phyloP scores from a whole-genome alignment of 1,140 invertebrate genomes.

The Drosophila nannoptera region DNA sequence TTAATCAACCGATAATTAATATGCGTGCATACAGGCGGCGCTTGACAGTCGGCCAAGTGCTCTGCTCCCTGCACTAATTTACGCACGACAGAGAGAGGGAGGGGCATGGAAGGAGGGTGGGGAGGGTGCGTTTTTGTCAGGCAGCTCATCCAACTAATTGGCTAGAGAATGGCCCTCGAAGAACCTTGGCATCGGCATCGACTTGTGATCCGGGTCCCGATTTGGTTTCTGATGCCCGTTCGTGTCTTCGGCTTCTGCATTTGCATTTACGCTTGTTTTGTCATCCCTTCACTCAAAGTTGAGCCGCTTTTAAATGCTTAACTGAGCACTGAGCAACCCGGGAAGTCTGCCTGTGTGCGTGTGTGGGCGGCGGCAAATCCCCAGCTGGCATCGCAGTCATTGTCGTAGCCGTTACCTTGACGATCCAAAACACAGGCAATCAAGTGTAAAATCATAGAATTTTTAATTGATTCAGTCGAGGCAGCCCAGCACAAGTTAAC shows the following conservation, averaged over 20 bases:
- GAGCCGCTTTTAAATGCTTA: conserved; percentile 33
- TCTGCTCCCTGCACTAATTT: neutral
- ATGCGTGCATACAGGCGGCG: neutral
- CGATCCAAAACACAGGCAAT: conserved; percentile 68
- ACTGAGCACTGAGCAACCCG: neutral
- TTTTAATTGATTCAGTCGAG: conserved; percentile 70
- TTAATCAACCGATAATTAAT: conserved; percentile 3
- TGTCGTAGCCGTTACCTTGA: conserved; percentile 52
- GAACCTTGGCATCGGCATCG: neutral
- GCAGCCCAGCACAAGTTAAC: conserved; percentile 42
- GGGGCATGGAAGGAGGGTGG: no score
- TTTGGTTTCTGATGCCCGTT: no score
- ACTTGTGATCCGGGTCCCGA: conserved; percentile 1
- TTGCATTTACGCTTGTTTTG: conserved; percentile 15
- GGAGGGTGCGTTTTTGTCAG: neutral
- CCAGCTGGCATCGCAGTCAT: conserved; percentile 7
- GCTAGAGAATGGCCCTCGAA: conserved; percentile 1
- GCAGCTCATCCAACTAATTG: conserved; percentile 23
- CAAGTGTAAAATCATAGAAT: conserved; percentile 75
- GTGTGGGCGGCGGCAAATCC: conserved; percentile 28
- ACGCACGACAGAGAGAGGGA: neutral
- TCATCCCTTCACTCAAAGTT: conserved; percentile 6
- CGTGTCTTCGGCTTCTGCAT: conserved; percentile 4
- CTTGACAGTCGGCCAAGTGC: neutral
- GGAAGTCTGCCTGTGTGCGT: no score